Evolutionary conservation across 2,888 invertebrate genomes (phyloP).

Genomic region (Thera britannica): DNA sequence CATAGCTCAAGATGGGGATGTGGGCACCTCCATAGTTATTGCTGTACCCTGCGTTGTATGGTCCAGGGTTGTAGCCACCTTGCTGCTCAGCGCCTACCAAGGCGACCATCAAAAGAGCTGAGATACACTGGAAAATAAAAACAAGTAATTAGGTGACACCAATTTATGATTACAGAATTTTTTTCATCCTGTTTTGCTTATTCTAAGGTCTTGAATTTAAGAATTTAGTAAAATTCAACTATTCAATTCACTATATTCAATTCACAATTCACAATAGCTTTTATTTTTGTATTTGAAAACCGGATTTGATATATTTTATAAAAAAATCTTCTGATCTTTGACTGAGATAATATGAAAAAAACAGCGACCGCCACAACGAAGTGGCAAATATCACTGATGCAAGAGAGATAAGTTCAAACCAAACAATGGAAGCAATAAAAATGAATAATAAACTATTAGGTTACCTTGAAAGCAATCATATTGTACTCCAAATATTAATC

Average conservation of each 20-base stretch:
- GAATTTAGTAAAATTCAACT: too few relatives aligned
- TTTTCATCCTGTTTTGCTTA: too few relatives aligned
- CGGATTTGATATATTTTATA: too few relatives aligned
- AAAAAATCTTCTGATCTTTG: background rate
- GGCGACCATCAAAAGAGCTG: constrained; percentile 49
- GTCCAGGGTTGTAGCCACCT: constrained; percentile 47
- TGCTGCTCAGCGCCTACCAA: constrained; percentile 51
- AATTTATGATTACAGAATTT: too few relatives aligned
- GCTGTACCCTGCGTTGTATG: constrained; percentile 50
- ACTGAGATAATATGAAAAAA: background rate
- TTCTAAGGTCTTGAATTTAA: too few relatives aligned
- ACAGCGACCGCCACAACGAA: background rate
- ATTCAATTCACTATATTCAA: too few relatives aligned
- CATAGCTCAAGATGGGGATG: constrained; percentile 85
- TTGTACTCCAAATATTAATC: constrained; percentile 29
- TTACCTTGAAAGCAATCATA: constrained; percentile 42
- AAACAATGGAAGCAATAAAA: constrained; percentile 22
- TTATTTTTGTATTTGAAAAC: too few relatives aligned
- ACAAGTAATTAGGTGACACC: background rate
- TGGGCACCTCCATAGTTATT: constrained; percentile 61
- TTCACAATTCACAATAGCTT: too few relatives aligned
- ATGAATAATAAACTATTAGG: constrained; percentile 1
- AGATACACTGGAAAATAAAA: constrained; percentile 49
- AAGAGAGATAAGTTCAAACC: background rate
- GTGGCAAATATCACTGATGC: background rate